A percentile compares a stretch with the other conserved stretches of the same genome.
These are phyloP conservation scores for Rhodinocichla rosea DNA, from an alignment of 2,113 vertebrate species.

Conservation along the genomic window DNA sequence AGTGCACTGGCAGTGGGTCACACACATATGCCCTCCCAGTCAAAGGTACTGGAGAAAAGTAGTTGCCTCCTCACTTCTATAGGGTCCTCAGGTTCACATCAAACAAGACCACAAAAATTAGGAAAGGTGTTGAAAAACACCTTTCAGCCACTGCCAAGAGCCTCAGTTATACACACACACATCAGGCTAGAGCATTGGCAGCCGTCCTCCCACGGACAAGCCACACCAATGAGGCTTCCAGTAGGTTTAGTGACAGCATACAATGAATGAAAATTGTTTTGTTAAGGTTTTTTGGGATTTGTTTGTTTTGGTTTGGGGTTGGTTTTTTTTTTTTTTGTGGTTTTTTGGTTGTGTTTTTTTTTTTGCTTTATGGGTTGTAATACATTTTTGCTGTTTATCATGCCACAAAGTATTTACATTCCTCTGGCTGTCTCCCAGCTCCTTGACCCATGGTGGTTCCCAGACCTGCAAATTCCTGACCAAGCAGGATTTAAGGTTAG, in stretches of 20 bases:
- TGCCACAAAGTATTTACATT: background rate
- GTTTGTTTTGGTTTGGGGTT: no score
- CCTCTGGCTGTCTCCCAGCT: background rate
- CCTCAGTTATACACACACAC: background rate
- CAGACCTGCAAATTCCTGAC: background rate
- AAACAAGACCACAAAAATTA: background rate
- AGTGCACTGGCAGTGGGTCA: background rate
- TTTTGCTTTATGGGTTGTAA: background rate
- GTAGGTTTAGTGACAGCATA: background rate
- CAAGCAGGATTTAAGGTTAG: background rate
- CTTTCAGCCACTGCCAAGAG: background rate
- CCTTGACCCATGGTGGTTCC: background rate
- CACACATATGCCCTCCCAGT: background rate
- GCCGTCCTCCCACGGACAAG: background rate
- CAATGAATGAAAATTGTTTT: background rate
- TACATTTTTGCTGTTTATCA: background rate
- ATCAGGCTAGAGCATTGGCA: background rate
- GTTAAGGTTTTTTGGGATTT: background rate
- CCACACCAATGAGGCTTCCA: background rate
- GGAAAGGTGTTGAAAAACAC: background rate
- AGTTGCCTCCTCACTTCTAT: background rate
- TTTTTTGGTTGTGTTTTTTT: background rate
- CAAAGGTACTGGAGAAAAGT: background rate
- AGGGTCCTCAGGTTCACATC: background rate
- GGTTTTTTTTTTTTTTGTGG: no score